phyloP scores from a whole-genome alignment of 53 echinoderm and acorn worm genomes.

The Luidia sarsii region DNA sequence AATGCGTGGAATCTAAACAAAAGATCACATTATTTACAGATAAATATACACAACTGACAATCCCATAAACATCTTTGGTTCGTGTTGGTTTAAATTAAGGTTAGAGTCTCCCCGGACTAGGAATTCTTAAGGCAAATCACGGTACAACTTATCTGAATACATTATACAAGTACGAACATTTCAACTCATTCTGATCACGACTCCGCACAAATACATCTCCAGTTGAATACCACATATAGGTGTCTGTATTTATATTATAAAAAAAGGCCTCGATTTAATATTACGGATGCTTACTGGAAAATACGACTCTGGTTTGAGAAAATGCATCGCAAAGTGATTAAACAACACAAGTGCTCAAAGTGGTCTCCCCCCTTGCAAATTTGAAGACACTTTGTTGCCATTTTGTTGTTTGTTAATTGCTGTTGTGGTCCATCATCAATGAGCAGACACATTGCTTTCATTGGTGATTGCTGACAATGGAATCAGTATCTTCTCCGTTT shows the following conservation, averaged over 20 bases:
- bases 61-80: slow-evolving; percentile 46
- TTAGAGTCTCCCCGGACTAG: slow-evolving; percentile 46
- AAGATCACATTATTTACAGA: slow-evolving; percentile 11
- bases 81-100: slow-evolving; percentile 43
- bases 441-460: too few species aligned
- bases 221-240: not conserved
- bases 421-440: too few species aligned
- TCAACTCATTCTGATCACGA: not conserved
- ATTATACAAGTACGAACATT: not conserved
- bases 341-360: too few species aligned
- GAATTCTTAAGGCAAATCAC: slow-evolving; percentile 31
- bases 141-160: slow-evolving; percentile 46
- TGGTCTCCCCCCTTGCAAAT: too few species aligned
- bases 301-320: too few species aligned
- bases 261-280: slow-evolving; percentile 34
- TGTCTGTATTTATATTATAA: not conserved
- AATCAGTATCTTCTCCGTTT: too few species aligned
- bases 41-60: slow-evolving; percentile 40
- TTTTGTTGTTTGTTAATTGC: too few species aligned
- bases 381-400: too few species aligned
- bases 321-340: too few species aligned
- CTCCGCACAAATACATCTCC: not conserved
- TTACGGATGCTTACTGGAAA: too few species aligned
- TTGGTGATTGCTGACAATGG: too few species aligned
- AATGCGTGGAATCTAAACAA: too few species aligned